These are phyloP conservation scores for Anguilla megastoma DNA, from an alignment of 2,797 vertebrate genomes.

Conservation along the genomic window DNA sequence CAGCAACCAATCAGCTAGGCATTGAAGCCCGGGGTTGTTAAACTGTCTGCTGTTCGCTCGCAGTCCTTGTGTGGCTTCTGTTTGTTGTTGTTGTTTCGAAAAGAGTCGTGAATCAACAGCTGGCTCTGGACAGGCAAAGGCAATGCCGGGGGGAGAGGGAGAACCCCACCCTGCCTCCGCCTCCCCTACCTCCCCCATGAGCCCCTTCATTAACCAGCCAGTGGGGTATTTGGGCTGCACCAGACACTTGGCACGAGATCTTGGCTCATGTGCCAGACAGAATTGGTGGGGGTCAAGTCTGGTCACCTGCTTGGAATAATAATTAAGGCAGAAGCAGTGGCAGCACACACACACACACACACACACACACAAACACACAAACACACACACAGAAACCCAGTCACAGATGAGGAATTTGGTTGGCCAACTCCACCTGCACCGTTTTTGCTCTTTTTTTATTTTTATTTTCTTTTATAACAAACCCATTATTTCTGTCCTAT, in stretches of 20 bases:
- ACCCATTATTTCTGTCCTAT: neutral
- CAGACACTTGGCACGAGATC: constrained; percentile 77
- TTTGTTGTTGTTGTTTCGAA: constrained; percentile 66
- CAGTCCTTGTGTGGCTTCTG: constrained; percentile 63
- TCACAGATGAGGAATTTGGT: constrained; percentile 22
- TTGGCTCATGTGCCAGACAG: constrained; percentile 73
- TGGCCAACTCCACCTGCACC: constrained; percentile 5
- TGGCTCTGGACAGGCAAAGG: constrained; percentile 62
- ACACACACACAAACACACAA: neutral
- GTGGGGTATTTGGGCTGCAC: constrained; percentile 70
- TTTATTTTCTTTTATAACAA: neutral
- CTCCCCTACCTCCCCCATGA: constrained; percentile 45
- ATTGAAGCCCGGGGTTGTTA: constrained; percentile 44
- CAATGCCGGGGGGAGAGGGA: constrained; percentile 53
- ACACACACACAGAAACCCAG: neutral
- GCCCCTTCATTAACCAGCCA: constrained; percentile 76
- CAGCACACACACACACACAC: constrained; percentile 53
- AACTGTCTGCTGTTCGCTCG: constrained; percentile 40
- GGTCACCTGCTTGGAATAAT: constrained; percentile 80
- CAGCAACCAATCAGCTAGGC: constrained; percentile 58
- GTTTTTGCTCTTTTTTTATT: neutral
- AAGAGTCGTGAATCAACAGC: constrained; percentile 75
- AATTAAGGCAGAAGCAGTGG: constrained; percentile 68
- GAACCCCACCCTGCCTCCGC: constrained; percentile 30
- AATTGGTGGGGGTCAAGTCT: constrained; percentile 75